Base-by-base conservation (phyloP, 2,888 invertebrate genomes). In the Agapostemon virescens region DNA sequence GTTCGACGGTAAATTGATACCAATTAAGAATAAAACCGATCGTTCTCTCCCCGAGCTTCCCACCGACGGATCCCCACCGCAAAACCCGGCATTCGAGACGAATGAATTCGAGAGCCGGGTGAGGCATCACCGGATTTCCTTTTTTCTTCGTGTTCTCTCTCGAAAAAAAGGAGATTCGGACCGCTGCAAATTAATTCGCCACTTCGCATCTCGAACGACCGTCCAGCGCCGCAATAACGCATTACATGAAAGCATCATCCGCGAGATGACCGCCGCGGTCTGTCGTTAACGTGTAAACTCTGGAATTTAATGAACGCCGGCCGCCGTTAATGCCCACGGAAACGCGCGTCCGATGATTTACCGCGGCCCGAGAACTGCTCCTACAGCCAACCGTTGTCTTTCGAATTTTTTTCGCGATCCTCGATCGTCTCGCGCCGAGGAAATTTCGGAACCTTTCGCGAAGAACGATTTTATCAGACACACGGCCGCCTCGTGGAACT, bases 301-400 rank as follows among this genome's bases (percentile, higher is more conserved):
- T 61, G 77, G 84, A 84, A 84, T 86, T 86, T 87, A 85, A 85
- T 76, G 84, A 75, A 86, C 80, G 79, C 68, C 58, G 49, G 3
- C n/a, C 49, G 49, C 49, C 11, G 49, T 49, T 49, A 49, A 49
- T 49, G 49, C 49, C 49, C 64, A n/a, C 7, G 81, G 77, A 75
- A 77, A 67, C 42, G 72, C 42, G 72, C 20, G 67, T 36, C 38
- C 42, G 63, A 63, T 87, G 83, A 87, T 87, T 86, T 83, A 87
- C 71, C 45, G 49, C 66, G 58, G 7, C 30, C 6, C 55, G 15
- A n/a, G 49, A 11, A 3, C 49, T 49, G 49, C n/a, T 49, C 11
- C n/a, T 1, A n/a, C 49, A 11, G 49, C 7, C n/a, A 1, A n/a
- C 49, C 49, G 49, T 11, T 49, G n/a, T n/a, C 3, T n/a, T 49